Evolutionary conservation across 2,113 vertebrate genomes (phyloP).

Genomic region (Pluvialis apricaria): DNA sequence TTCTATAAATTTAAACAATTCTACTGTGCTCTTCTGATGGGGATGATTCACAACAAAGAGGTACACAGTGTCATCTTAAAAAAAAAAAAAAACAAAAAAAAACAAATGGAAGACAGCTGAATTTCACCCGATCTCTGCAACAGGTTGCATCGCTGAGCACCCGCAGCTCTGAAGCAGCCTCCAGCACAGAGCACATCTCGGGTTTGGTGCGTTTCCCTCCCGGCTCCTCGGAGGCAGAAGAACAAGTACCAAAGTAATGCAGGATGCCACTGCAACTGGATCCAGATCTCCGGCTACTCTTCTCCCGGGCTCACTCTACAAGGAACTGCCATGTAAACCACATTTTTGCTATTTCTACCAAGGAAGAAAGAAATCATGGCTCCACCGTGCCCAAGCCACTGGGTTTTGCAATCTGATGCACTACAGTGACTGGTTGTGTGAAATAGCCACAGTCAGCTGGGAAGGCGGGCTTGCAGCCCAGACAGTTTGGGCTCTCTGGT

Average conservation of each 20-base stretch:
- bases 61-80: conserved; percentile 81
- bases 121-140: neutral
- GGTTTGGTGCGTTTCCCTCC: neutral
- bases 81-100: neutral
- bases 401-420: neutral
- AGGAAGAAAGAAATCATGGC: neutral
- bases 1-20: conserved; percentile 85
- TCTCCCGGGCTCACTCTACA: neutral
- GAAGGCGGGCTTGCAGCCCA: neutral
- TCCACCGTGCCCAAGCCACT: neutral
- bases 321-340: neutral
- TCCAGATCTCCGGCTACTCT: neutral
- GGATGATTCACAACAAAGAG: conserved; percentile 93
- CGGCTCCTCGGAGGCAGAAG: neutral
- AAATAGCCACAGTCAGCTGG: neutral
- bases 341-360: neutral
- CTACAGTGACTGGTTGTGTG: neutral
- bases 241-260: neutral
- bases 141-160: neutral
- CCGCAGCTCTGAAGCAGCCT: neutral
- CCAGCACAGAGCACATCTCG: neutral
- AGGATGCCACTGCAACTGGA: neutral
- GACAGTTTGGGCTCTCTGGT: neutral
- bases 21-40: conserved; percentile 79
- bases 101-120: neutral